Percentiles rank a stretch among this genome's conserved stretches.
Conservation (phyloP, 2,888 invertebrate species). For the Pemphredon lugubris region DNA sequence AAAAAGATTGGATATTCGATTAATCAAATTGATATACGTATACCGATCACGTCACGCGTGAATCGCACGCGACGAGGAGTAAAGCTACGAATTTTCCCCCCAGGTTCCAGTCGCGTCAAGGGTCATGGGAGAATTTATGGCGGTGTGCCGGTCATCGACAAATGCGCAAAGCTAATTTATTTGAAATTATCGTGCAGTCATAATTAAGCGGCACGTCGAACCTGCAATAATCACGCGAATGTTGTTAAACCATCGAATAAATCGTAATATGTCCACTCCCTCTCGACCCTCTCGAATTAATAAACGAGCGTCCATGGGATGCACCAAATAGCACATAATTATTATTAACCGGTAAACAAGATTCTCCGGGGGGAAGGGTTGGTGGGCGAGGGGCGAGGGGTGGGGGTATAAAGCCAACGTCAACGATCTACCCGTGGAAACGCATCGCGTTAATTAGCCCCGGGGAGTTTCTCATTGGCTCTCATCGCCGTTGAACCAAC, state of each 20-base stretch:
- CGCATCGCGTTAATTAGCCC: too few relatives aligned
- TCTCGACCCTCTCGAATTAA: too few relatives aligned
- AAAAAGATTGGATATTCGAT: neutral
- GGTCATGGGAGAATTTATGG: conserved; percentile 41
- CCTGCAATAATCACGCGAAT: conserved; percentile 38
- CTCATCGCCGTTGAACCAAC: too few relatives aligned
- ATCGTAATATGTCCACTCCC: conserved; percentile 39
- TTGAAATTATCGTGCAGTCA: conserved; percentile 38
- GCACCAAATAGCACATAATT: conserved; percentile 33
- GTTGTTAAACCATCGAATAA: conserved; percentile 24
- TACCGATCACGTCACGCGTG: too few relatives aligned
- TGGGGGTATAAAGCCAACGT: too few relatives aligned
- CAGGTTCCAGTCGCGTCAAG: too few relatives aligned
- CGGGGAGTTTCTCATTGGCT: too few relatives aligned
- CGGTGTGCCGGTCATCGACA: conserved; percentile 41
- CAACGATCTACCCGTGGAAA: too few relatives aligned
- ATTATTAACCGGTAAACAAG: conserved; percentile 30
- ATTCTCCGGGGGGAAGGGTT: conserved; percentile 12
- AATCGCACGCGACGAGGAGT: too few relatives aligned
- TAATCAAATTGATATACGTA: too few relatives aligned
- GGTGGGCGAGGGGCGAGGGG: too few relatives aligned
- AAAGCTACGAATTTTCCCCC: too few relatives aligned
- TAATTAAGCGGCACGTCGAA: conserved; percentile 43
- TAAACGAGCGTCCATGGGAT: conserved; percentile 31
- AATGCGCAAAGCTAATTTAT: conserved; percentile 48